Percentiles rank a stretch among this genome's conserved stretches.
Evolutionary conservation across 2,113 vertebrate genomes (phyloP).

Genomic region (Sitta europaea): DNA sequence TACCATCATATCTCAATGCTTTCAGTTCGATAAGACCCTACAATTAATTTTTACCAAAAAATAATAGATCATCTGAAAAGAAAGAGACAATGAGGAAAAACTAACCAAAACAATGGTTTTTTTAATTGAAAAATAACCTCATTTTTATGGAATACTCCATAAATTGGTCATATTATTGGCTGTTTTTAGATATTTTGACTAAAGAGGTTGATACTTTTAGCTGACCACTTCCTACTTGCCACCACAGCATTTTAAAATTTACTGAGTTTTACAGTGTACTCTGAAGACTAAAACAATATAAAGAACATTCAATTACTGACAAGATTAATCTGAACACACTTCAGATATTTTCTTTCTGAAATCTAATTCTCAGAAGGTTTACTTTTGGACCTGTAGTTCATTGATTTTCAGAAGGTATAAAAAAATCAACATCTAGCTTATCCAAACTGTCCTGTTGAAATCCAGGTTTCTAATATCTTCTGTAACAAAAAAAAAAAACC

Average conservation of each 20-base stretch:
- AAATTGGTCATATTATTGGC: not conserved
- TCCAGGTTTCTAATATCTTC: not conserved
- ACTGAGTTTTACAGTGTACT: not conserved
- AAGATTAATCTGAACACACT: not conserved
- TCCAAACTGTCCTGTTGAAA: not conserved
- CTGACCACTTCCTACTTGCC: not conserved
- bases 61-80: not conserved
- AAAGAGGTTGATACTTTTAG: not conserved
- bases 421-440: not conserved
- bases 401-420: not conserved
- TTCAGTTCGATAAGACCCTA: not conserved
- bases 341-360: not conserved
- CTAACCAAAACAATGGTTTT: not conserved
- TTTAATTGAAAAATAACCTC: not conserved
- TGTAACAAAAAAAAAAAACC: not conserved
- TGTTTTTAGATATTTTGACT: not conserved
- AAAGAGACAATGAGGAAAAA: not conserved
- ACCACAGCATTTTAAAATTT: not conserved
- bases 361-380: not conserved
- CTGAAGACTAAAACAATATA: not conserved
- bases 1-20: not conserved
- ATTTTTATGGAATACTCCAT: not conserved
- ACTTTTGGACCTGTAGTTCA: not conserved
- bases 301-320: not conserved
- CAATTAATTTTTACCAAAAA: not conserved